These are phyloP conservation scores for Rhinophrynus dorsalis DNA, from an alignment of 2,797 vertebrate species.

Conservation along the genomic window DNA sequence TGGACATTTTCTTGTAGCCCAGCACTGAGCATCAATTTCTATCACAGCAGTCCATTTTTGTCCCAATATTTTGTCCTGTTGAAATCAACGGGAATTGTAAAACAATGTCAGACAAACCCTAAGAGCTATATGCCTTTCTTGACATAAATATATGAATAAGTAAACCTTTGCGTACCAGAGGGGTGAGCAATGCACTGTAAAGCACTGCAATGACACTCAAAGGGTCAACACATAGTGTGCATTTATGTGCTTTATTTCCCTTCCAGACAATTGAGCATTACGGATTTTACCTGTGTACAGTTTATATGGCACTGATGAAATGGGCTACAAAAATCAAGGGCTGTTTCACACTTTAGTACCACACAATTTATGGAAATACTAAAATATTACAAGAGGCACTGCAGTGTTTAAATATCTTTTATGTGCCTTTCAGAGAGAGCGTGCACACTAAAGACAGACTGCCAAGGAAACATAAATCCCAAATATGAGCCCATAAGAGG, in stretches of 20 bases:
- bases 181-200: too few species aligned
- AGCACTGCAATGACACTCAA: too few species aligned
- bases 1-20: too few species aligned
- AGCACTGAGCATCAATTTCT: too few species aligned
- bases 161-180: too few species aligned
- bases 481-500: slow-evolving; percentile 44
- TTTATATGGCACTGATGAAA: slow-evolving; percentile 34
- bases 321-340: slow-evolving; percentile 30
- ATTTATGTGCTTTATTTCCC: slow-evolving; percentile 10
- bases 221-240: background rate
- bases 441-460: slow-evolving; percentile 41
- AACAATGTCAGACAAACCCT: too few species aligned
- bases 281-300: slow-evolving; percentile 29
- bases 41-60: too few species aligned
- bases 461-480: slow-evolving; percentile 44
- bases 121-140: too few species aligned
- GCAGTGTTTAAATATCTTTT: slow-evolving; percentile 50
- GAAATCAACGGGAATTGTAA: too few species aligned
- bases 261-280: slow-evolving; percentile 41
- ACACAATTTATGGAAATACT: slow-evolving; percentile 47
- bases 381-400: slow-evolving; percentile 50
- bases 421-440: slow-evolving; percentile 45
- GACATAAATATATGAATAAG: too few species aligned
- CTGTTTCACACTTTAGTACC: slow-evolving; percentile 40
- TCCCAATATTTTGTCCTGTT: too few species aligned